Conservation (phyloP, 2,888 invertebrate genomes). For the Ichneumoninae sp. region DNA sequence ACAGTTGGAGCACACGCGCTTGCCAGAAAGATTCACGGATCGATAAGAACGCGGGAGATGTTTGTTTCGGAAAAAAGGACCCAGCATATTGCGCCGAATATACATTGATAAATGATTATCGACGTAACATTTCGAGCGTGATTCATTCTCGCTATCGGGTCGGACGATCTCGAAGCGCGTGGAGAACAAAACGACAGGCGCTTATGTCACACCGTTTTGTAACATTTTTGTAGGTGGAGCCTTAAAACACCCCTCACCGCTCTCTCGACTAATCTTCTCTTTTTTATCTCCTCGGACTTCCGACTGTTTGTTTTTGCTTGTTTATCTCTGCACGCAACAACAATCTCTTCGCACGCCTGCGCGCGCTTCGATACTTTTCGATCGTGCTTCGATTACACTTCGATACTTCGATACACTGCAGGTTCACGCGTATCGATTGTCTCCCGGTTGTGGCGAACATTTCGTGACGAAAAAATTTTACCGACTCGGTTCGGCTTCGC, state of each 20-base stretch:
- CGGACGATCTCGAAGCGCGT: background rate
- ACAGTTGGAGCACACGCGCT: background rate
- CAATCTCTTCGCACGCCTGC: too few relatives aligned
- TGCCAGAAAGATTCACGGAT: background rate
- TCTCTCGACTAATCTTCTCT: too few relatives aligned
- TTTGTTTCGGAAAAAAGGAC: background rate
- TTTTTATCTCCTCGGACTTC: too few relatives aligned
- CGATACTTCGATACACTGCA: constrained; percentile 28
- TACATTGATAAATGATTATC: background rate
- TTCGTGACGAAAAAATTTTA: background rate
- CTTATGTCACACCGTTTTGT: too few relatives aligned
- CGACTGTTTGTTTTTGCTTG: too few relatives aligned
- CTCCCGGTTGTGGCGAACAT: background rate
- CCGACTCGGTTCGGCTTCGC: background rate
- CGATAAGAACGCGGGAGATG: background rate
- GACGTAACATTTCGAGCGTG: background rate
- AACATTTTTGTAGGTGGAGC: too few relatives aligned
- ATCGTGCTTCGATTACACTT: background rate
- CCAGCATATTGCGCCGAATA: background rate
- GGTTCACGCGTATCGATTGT: constrained; percentile 27
- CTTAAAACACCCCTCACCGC: too few relatives aligned
- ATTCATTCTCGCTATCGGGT: constrained; percentile 9
- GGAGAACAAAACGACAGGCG: background rate
- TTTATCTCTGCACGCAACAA: too few relatives aligned
- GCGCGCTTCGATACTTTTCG: too few relatives aligned